Evolutionary conservation across 2,797 vertebrate species (phyloP).

Genomic region (Intellagama lesueurii): DNA sequence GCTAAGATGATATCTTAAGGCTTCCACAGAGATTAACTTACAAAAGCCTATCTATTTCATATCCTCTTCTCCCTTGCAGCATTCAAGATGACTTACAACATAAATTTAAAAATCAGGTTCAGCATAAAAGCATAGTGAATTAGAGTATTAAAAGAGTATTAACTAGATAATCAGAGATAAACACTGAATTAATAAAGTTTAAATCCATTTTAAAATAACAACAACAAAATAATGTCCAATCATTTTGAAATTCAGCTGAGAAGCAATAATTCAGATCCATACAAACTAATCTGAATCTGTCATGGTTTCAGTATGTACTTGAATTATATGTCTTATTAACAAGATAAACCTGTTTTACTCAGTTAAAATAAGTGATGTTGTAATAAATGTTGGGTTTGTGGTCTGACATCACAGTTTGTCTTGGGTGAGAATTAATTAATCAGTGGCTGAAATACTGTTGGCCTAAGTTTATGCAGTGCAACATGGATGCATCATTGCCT

Average conservation of each 20-base stretch:
- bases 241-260: neutral
- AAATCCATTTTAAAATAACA: no score
- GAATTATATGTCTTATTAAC: neutral
- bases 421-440: neutral
- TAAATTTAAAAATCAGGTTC: no score
- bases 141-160: no score
- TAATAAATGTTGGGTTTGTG: neutral
- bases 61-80: no score
- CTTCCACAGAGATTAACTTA: neutral
- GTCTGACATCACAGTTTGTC: conserved; percentile 1
- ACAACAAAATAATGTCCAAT: neutral
- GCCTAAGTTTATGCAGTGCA: no score
- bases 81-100: no score
- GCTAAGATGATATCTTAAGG: neutral
- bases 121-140: no score
- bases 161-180: no score
- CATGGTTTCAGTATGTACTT: neutral
- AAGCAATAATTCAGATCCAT: neutral
- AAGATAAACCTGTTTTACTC: no score
- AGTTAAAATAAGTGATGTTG: neutral
- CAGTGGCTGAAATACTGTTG: no score
- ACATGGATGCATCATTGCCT: no score
- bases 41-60: neutral
- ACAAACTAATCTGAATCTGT: neutral
- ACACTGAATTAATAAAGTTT: no score